These are phyloP conservation scores for Camponotus floridanus DNA, from an alignment of 1,140 invertebrate genomes.

Conservation along the genomic window DNA sequence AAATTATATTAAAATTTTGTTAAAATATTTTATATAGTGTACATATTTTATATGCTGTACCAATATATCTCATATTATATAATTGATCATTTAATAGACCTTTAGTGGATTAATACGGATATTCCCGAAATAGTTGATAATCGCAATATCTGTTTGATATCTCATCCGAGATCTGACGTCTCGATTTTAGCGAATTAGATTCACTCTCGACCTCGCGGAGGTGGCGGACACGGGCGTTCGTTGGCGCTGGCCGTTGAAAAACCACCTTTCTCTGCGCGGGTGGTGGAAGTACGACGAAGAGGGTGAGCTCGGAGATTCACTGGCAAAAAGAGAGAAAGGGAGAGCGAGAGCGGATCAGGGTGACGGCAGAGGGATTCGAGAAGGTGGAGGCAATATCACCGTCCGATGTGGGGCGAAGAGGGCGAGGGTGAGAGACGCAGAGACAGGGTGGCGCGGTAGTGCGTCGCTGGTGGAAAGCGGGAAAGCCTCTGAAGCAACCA, in stretches of 20 bases:
- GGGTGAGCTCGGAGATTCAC: conserved; percentile 20
- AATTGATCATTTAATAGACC: neutral
- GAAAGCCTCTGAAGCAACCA: conserved; percentile 78
- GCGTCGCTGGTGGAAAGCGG: conserved; percentile 77
- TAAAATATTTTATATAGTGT: too few species aligned
- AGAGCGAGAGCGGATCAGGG: neutral
- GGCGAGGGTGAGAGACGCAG: conserved; percentile 33
- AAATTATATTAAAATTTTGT: neutral
- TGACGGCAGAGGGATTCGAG: conserved; percentile 37
- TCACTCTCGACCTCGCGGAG: neutral
- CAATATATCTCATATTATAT: neutral
- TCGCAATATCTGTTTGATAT: neutral
- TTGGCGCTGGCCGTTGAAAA: conserved; percentile 16
- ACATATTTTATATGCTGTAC: too few species aligned
- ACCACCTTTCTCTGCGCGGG: conserved; percentile 18
- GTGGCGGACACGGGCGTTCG: conserved; percentile 6
- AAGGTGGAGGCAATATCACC: conserved; percentile 12
- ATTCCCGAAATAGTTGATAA: conserved; percentile 4
- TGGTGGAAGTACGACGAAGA: neutral
- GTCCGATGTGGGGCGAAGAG: neutral
- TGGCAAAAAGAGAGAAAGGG: neutral
- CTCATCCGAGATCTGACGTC: neutral
- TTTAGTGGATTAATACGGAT: conserved; percentile 6
- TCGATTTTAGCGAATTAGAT: conserved; percentile 27
- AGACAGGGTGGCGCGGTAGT: conserved; percentile 59